Conservation (phyloP, 2,888 invertebrate species). For the Punctoribates punctum region DNA sequence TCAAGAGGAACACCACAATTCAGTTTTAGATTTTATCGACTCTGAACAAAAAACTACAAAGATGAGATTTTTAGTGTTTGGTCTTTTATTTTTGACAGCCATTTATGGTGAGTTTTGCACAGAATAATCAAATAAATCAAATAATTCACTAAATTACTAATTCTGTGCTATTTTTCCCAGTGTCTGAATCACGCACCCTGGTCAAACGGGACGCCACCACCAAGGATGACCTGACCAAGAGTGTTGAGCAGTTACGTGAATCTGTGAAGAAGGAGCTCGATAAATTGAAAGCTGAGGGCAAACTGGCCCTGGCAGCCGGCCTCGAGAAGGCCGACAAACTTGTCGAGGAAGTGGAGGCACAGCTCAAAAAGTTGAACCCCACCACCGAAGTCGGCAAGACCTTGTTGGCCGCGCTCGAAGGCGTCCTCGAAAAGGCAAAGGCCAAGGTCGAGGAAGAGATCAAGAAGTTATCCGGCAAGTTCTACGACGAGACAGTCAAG, state of each 20-base stretch:
- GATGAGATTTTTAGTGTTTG: slow-evolving; percentile 7
- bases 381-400: slow-evolving; percentile 28
- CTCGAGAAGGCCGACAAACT: background rate
- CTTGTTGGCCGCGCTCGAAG: background rate
- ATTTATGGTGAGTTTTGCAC: background rate
- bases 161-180: background rate
- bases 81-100: background rate
- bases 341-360: background rate
- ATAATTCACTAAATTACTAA: too few relatives aligned
- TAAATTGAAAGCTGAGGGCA: slow-evolving; percentile 28
- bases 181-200: background rate
- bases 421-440: background rate
- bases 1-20: too few relatives aligned
- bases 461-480: slow-evolving; percentile 8
- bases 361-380: background rate
- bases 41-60: background rate
- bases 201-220: background rate
- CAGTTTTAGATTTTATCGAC: too few relatives aligned
- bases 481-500: background rate
- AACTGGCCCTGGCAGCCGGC: background rate
- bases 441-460: slow-evolving; percentile 20
- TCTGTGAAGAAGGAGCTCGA: background rate
- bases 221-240: background rate
- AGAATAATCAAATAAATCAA: background rate
- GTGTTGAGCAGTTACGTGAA: background rate